Evolutionary conservation across 53 echinoderm and acorn worm species (phyloP), one percentile per base, ranked within the genome.

Genomic region (Stichopus horrens): DNA sequence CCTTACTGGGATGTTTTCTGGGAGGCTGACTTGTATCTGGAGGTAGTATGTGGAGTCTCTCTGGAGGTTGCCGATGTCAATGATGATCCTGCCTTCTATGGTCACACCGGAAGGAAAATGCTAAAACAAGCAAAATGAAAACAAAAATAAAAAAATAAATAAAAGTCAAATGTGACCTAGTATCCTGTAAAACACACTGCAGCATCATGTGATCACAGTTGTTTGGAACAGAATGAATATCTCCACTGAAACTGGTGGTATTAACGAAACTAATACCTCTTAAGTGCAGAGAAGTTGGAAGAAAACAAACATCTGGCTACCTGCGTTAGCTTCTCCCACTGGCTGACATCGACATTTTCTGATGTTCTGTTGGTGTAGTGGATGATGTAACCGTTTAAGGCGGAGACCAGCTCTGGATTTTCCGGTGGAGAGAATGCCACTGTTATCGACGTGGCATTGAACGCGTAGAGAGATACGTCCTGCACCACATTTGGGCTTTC

Each of bases 401-500:
- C 76, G 5, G 88, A 77, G 21, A 82, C 83, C 21, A 98, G 89
- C 18, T 96, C 92, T 2, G 57, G 74, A 91, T 99, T 99, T 23
- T 82, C 74, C 9, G 99, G 99, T 1, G 96, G 99, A 18, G 93
- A 82, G 79, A 99, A 99, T 4, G 93, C 94, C 4, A 99, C 90
- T 0, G 95, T 93, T 18, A 99, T 88, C 37, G 96, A 90, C 5
- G 99, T 94, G 8, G 90, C 90, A 77, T 95, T 95, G 85, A 96
- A 96, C 9, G 99, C 90, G 13, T 86, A 90, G 4, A 95, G 87
- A 5, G 95, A 96, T 0, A 99, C 94, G 76, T 96, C 93, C 23
- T 91, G 92, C 13, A 99, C 99, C 13, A 93, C 96, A 74, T 99
- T 99, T 14, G 99, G 99, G 74, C 99, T 99, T 2, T 85, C 95